Evolutionary conservation across 2,888 invertebrate genomes (phyloP), one percentile per base, ranked within the genome.

Genomic region (Spatulosminthurus flaviceps): DNA sequence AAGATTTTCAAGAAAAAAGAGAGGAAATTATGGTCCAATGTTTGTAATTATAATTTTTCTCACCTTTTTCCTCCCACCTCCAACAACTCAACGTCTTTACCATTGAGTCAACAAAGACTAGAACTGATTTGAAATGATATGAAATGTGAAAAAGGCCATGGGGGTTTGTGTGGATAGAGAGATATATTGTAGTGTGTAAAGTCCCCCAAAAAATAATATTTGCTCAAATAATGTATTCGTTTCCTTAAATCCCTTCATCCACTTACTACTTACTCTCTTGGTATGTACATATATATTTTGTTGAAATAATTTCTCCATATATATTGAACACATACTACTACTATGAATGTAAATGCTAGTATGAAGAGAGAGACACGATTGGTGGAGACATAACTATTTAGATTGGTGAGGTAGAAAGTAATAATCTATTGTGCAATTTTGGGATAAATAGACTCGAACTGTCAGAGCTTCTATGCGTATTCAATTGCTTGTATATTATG

Each of bases 191-290:
- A n/a, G n/a, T n/a, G 19, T 43, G 43, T 43, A n/a, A n/a, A 43
- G 43, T 43, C 19, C 19, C 43, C 19, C 60, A 4, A 60, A 60
- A 60, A 60, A 60, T 60, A 60, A 60, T 60, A 60, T 60, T 60
- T 60, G 60, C 4, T 21, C 60, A 60, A 60, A 60, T 60, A 9
- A 60, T 60, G 16, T 16, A 60, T 60, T 60, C 60, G 16, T 60
- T 60, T 60, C 60, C 60, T 60, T 9, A 34, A 34, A 34, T 34
- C 34, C n/a, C n/a, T n/a, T n/a, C 34, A 9, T 34, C 34, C 34
- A 4, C 4, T 34, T 34, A 9, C 34, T 34, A 4, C 9, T 34
- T 34, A n/a, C n/a, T 34, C 4, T 34, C 34, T 9, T 34, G 34
- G 34, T 9, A 34, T 34, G 34, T 9, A 34, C 5, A 34, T 34